A percentile compares a stretch with the other conserved stretches of the same genome.
These are phyloP conservation scores for Cherax destructor DNA, from an alignment of 1,140 invertebrate species.

Conservation along the genomic window DNA sequence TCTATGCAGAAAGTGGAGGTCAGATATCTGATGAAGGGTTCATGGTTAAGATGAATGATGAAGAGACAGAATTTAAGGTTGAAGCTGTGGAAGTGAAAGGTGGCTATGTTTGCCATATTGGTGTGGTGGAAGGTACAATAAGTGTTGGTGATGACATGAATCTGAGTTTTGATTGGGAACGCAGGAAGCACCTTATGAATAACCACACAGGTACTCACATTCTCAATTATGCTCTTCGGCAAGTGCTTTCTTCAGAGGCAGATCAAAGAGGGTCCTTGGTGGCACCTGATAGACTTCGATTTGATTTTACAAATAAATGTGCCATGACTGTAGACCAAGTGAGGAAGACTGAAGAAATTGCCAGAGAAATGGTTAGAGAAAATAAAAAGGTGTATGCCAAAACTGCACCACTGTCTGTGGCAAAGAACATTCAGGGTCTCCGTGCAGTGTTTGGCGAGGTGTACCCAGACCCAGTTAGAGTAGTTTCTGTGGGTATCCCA, in stretches of 20 bases:
- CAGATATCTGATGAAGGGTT: conserved; percentile 99
- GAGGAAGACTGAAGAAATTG: conserved; percentile 87
- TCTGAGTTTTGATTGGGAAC: conserved; percentile 87
- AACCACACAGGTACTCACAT: conserved; percentile 99
- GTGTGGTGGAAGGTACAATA: conserved; percentile 86
- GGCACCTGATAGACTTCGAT: conserved; percentile 94
- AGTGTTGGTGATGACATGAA: conserved; percentile 91
- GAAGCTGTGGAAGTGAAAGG: conserved; percentile 97
- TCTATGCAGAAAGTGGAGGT: conserved; percentile 99
- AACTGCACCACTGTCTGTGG: conserved; percentile 87
- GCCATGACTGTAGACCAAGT: conserved; percentile 93
- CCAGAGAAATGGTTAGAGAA: conserved; percentile 85
- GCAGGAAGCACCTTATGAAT: conserved; percentile 94
- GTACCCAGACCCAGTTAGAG: conserved; percentile 98
- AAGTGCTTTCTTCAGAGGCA: conserved; percentile 91
- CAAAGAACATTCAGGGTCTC: conserved; percentile 95
- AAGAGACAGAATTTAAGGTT: conserved; percentile 92
- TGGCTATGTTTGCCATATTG: conserved; percentile 96
- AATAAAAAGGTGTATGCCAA: conserved; percentile 94
- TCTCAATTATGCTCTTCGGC: conserved; percentile 94
- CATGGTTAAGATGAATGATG: conserved; percentile 77
- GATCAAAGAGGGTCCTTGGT: conserved; percentile 99
- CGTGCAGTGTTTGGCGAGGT: conserved; percentile 99
- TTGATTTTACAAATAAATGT: conserved; percentile 98
- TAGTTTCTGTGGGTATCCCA: conserved; percentile 95